Evolutionary conservation across 2,888 invertebrate species (phyloP), one percentile per base, ranked within the genome.

Genomic region (Xestia xanthographa): DNA sequence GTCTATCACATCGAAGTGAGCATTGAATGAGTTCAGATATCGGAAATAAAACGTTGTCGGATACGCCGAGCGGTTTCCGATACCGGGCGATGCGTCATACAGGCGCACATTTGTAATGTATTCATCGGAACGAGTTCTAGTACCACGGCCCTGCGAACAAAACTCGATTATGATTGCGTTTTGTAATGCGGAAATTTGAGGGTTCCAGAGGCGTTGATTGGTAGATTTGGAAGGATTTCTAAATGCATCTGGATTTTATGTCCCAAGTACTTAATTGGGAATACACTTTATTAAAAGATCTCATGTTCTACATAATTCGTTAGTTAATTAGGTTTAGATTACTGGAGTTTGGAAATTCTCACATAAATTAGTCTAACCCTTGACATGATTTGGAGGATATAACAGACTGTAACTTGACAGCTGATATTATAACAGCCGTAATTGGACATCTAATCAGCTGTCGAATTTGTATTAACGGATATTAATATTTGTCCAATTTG

Each of bases 31-130:
- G 86, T 86, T 87, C 88, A 88, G 89, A 90, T 91, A 90, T 89
- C 88, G 91, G 90, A 89, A 90, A 91, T 92, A 90, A 91, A 92
- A 90, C 89, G 89, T 78, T 87, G 87, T 87, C 86, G 87, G 86
- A 87, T 86, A 88, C 88, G 88, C 87, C 67, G 83, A 86, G 83
- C 86, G 87, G 89, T 88, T 90, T 89, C 91, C 90, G 87, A 90
- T 88, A 90, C 84, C 84, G 83, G 81, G 71, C 85, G 77, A 83
- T 87, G 87, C 87, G 89, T 89, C 87, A 86, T 85, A 85, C 86
- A 80, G 77, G 80, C 87, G 75, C 79, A 79, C 86, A 79, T 82
- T 86, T 83, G 87, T 88, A 88, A 90, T 89, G 88, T 89, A 90
- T 90, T 89, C 90, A 85, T 85, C 77, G 74, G 72, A 72, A 74